Conservation (phyloP, 30 jellyfish, hydroid and myxozoan species). For the Catostylus mosaicus region DNA sequence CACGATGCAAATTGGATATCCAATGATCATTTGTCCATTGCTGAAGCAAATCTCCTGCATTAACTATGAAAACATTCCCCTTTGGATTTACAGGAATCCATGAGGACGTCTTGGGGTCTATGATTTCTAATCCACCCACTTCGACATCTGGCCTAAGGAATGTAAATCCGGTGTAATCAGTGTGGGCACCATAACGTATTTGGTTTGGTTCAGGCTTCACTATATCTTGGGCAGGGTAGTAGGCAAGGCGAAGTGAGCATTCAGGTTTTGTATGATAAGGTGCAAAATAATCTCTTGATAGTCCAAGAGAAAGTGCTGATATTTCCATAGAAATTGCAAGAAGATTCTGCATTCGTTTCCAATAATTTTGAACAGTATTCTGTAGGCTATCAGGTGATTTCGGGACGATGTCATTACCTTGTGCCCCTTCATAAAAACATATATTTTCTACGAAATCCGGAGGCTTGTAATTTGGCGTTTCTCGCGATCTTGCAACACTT, state of each 20-base stretch:
- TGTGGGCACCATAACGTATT: slow-evolving; percentile 59
- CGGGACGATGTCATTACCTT: slow-evolving; percentile 32
- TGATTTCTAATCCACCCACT: slow-evolving; percentile 41
- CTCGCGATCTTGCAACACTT: slow-evolving; percentile 51
- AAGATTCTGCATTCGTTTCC: slow-evolving; percentile 12
- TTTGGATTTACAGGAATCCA: slow-evolving; percentile 42
- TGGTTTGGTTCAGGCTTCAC: slow-evolving; percentile 22
- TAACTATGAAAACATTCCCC: slow-evolving; percentile 25
- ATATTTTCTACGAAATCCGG: slow-evolving; percentile 49
- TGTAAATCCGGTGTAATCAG: slow-evolving; percentile 52
- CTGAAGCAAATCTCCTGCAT: slow-evolving; percentile 61
- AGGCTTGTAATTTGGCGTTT: slow-evolving; percentile 1
- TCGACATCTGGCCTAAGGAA: slow-evolving; percentile 45
- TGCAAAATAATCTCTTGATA: slow-evolving; percentile 32
- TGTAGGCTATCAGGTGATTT: slow-evolving; percentile 19
- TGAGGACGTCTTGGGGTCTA: background rate
- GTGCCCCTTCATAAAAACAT: slow-evolving; percentile 28
- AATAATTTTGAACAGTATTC: slow-evolving; percentile 18
- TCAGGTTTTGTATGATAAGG: slow-evolving; percentile 20
- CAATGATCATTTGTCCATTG: slow-evolving; percentile 67
- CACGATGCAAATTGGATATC: slow-evolving; percentile 63
- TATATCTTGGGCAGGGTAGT: slow-evolving; percentile 51
- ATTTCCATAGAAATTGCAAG: slow-evolving; percentile 35
- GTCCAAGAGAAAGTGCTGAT: slow-evolving; percentile 57
- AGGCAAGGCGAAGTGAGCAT: slow-evolving; percentile 39